Conservation (phyloP, 2,888 invertebrate genomes). For the Ormia ochracea region DNA sequence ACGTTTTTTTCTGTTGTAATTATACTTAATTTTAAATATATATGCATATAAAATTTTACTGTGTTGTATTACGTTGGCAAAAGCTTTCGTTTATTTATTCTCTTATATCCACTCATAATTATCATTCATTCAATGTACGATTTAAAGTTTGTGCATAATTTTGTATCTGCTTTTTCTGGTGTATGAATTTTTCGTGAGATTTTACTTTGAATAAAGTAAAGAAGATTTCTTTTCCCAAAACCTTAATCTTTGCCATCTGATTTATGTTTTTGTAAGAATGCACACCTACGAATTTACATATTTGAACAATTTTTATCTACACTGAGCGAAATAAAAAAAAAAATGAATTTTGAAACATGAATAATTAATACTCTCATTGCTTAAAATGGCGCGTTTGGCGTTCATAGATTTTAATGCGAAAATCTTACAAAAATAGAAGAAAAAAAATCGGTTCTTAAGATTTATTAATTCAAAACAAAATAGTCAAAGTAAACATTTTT, state of each 20-base stretch:
- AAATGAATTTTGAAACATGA: not conserved
- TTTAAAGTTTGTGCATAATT: not conserved
- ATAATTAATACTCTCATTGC: too few species aligned
- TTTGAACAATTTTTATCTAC: conserved; percentile 31
- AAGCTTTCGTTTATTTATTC: conserved; percentile 12
- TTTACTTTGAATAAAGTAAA: conserved; percentile 29
- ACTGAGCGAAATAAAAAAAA: conserved; percentile 16
- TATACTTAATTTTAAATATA: too few species aligned
- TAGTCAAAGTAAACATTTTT: too few species aligned
- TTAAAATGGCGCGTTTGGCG: too few species aligned
- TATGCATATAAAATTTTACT: too few species aligned
- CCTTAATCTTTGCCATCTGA: conserved; percentile 58
- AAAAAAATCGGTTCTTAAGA: too few species aligned
- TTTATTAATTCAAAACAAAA: too few species aligned
- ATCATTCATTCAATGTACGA: not conserved
- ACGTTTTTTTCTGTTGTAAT: too few species aligned
- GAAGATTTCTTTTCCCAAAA: conserved; percentile 53
- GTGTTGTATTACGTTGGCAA: conserved; percentile 13
- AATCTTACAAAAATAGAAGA: too few species aligned
- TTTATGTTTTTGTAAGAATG: conserved; percentile 27
- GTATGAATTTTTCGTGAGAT: conserved; percentile 15
- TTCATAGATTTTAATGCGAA: too few species aligned
- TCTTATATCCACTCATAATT: conserved; percentile 33
- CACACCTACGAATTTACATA: conserved; percentile 24
- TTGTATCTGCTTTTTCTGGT: not conserved